Evolutionary conservation across 2,113 vertebrate species (phyloP), one percentile per base, ranked within the genome.

Genomic region (Phrynosoma blainvillii): DNA sequence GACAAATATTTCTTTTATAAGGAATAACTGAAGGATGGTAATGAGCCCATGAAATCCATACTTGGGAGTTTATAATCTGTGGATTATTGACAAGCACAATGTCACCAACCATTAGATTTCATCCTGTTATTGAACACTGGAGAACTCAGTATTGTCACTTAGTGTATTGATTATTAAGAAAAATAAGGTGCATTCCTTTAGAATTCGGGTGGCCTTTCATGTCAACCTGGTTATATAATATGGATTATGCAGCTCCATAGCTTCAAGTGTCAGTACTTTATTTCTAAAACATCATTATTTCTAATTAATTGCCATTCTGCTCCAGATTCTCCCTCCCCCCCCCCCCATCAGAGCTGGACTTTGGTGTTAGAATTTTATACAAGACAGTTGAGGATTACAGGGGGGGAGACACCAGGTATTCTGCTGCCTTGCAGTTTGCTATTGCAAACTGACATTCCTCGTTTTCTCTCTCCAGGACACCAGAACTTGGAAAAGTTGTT

Each of bases 51-150:
- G 27, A 71, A 86, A 86, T 83, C 82, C 0, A 0, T 75, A 18
- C 42, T 86, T 25, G 66, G 12, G 52, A 92, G 12, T 81, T 87
- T 10, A n/a, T 82, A 84, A 87, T 79, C 52, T 85, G 30, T 81
- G 23, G 68, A 80, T 81, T 86, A 79, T 56, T 88, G 76, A 73
- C 73, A 85, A 21, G 77, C 36, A 75, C 76, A 42, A 32, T 11
- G 18, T 70, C 18, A 54, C 30, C n/a, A 36, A 36, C 20, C 40
- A 4, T 86, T 88, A 4, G 71, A 54, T 40, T 71, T 71, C 66
- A 27, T 68, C 68, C 30, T 71, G 68, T 71, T 71, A 71, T 71
- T 71, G 68, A 71, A 71, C 68, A 27, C 25, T 71, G 27, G 25
- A 71, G 70, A 84, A 32, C 47, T 54, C 27, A 71, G 30, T 13